These are phyloP conservation scores for Phenganax marumi DNA, from an alignment of 92 coral and sea anemone genomes.

Conservation along the genomic window DNA sequence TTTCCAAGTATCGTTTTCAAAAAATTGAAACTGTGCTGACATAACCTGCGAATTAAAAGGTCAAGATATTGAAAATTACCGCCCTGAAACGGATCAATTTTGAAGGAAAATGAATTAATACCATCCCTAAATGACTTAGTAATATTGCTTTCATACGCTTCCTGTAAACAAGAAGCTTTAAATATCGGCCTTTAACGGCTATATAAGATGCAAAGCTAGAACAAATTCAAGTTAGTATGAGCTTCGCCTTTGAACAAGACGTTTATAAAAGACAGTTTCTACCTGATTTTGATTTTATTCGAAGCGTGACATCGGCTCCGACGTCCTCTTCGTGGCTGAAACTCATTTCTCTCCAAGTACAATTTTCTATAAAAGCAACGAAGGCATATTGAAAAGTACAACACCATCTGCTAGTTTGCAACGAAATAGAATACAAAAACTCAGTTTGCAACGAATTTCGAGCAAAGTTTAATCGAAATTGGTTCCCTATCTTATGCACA, in stretches of 20 bases:
- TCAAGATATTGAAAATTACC: not conserved
- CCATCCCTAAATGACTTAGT: not conserved
- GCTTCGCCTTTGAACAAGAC: conserved; percentile 30
- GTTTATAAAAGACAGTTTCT: not conserved
- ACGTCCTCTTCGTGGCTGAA: conserved; percentile 56
- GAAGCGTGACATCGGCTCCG: conserved; percentile 72
- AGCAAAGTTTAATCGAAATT: too few species aligned
- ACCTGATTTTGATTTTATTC: conserved; percentile 83
- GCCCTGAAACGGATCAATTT: not conserved
- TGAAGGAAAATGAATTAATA: not conserved
- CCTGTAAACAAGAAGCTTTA: conserved; percentile 23
- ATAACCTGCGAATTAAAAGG: not conserved
- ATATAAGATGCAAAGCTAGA: not conserved
- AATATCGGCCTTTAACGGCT: conserved; percentile 1
- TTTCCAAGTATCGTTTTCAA: not conserved
- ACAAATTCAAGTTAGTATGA: conserved; percentile 26
- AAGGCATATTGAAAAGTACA: not conserved
- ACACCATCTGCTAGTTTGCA: not conserved
- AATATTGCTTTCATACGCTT: not conserved
- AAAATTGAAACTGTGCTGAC: not conserved
- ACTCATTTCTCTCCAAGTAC: not conserved
- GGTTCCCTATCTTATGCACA: too few species aligned
- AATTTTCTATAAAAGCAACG: not conserved
- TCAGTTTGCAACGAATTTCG: too few species aligned
- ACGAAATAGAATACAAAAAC: not conserved